A percentile compares a stretch with the other conserved stretches of the same genome.
Conservation (phyloP, 2,113 vertebrate species). For the Uropsilus gracilis region DNA sequence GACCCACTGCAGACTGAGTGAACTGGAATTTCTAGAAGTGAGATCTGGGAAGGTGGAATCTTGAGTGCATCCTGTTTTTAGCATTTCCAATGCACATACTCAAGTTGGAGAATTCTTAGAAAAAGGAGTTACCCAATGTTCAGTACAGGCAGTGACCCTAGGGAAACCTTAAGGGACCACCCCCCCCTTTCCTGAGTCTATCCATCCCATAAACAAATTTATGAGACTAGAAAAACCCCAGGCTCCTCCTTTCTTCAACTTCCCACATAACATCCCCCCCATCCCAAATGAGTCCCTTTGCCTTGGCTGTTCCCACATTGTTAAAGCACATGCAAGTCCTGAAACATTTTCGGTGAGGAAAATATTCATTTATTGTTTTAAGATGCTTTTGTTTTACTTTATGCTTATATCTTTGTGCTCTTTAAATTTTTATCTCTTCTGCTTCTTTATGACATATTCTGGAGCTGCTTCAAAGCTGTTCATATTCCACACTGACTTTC, state of each 20-base stretch:
- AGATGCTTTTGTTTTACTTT: slow-evolving; percentile 30
- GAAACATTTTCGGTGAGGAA: not conserved
- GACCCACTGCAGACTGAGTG: not conserved
- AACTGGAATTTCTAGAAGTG: slow-evolving; percentile 35
- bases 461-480: slow-evolving; percentile 58
- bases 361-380: not conserved
- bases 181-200: not conserved
- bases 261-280: not conserved
- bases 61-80: not conserved
- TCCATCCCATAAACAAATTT: not conserved
- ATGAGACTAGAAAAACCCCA: not conserved
- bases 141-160: not conserved
- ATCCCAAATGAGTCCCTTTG: not conserved
- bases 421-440: slow-evolving; percentile 64
- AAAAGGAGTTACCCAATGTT: not conserved
- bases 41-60: not conserved
- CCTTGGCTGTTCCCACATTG: not conserved
- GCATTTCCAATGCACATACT: not conserved
- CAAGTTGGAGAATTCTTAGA: not conserved
- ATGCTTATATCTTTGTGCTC: slow-evolving; percentile 6
- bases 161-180: too few species aligned
- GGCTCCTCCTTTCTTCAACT: not conserved
- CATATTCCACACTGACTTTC: slow-evolving; percentile 51
- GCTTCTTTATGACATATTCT: slow-evolving; percentile 61
- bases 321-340: not conserved